Evolutionary conservation across 2,113 vertebrate species (phyloP).

Genomic region (Copsychus sechellarum): DNA sequence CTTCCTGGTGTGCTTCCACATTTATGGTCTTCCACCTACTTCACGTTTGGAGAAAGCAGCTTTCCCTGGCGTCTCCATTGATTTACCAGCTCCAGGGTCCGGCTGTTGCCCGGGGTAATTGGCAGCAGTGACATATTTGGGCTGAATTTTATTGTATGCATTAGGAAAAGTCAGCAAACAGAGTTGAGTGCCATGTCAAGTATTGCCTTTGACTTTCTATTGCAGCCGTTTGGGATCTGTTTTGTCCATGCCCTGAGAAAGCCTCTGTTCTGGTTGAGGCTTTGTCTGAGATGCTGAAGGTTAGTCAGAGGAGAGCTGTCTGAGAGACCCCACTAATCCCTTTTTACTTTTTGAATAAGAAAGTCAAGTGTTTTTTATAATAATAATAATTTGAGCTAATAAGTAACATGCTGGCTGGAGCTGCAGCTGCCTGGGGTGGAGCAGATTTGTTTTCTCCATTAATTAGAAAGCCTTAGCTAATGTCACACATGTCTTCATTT

Average conservation of each 20-base stretch:
- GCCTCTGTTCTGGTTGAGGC: slow-evolving; percentile 44
- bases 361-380: slow-evolving; percentile 72
- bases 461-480: slow-evolving; percentile 73
- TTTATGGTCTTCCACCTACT: slow-evolving; percentile 23
- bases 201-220: slow-evolving; percentile 62
- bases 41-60: slow-evolving; percentile 22
- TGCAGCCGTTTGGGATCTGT: slow-evolving; percentile 31
- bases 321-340: slow-evolving; percentile 70
- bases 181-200: slow-evolving; percentile 43
- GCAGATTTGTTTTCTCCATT: slow-evolving; percentile 70
- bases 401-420: slow-evolving; percentile 73
- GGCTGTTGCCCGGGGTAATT: slow-evolving; percentile 56
- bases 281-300: slow-evolving; percentile 60
- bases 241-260: slow-evolving; percentile 61
- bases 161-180: slow-evolving; percentile 65
- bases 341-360: slow-evolving; percentile 70
- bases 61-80: slow-evolving; percentile 22
- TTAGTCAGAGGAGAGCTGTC: slow-evolving; percentile 55
- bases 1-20: background rate
- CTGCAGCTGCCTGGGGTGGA: slow-evolving; percentile 71
- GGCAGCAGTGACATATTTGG: slow-evolving; percentile 55
- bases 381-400: slow-evolving; percentile 81
- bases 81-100: background rate
- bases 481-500: slow-evolving; percentile 62
- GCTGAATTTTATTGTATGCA: slow-evolving; percentile 56